Evolutionary conservation across 2,888 invertebrate species (phyloP).

Genomic region (Calameuta pallipes): DNA sequence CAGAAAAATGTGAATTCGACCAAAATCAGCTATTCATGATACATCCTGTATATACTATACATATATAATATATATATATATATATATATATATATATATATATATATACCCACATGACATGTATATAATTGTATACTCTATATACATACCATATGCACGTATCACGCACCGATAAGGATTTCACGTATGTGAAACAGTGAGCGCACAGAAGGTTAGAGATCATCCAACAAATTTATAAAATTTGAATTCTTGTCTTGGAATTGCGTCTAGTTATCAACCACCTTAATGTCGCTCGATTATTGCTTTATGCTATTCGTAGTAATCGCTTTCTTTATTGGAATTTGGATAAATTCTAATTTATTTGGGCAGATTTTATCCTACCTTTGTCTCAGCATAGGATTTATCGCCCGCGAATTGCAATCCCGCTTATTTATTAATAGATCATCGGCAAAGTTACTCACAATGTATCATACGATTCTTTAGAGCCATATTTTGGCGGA

Average conservation of each 20-base stretch:
- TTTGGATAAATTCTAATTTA: background rate
- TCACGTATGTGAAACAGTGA: background rate
- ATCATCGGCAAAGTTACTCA: background rate
- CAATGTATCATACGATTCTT: background rate
- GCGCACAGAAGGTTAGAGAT: background rate
- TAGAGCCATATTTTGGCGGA: background rate
- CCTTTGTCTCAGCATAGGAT: background rate
- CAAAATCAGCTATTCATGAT: background rate
- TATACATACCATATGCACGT: background rate
- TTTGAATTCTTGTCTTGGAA: background rate
- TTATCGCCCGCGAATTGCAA: background rate
- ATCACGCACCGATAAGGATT: background rate
- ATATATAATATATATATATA: background rate
- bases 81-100: too few species aligned
- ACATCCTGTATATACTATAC: background rate
- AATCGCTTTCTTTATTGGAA: background rate
- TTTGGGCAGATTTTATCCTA: background rate
- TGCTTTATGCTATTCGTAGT: background rate
- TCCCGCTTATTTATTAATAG: background rate
- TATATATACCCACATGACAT: background rate
- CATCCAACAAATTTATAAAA: background rate
- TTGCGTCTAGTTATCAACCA: background rate
- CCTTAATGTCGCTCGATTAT: background rate
- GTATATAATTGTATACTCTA: background rate
- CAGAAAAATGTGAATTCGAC: background rate